phyloP scores from a whole-genome alignment of 2,113 vertebrate species.

The Meles meles region DNA sequence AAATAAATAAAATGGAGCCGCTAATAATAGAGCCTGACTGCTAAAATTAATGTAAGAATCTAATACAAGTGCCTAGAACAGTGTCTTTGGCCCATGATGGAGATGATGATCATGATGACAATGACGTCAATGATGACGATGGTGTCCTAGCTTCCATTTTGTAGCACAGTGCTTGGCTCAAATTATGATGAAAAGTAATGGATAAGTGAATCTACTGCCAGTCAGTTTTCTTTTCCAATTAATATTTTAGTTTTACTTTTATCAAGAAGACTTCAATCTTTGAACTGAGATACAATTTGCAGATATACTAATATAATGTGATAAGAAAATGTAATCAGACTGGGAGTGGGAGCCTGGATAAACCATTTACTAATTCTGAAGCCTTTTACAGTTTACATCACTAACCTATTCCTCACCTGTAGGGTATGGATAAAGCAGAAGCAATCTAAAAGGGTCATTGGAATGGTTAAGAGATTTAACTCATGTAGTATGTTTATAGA shows the following conservation, averaged over 20 bases:
- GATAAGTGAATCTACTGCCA: not conserved
- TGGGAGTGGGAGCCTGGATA: not conserved
- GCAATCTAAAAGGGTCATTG: not conserved
- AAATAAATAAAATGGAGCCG: not conserved
- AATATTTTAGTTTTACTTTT: not conserved
- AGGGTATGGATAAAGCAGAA: not conserved
- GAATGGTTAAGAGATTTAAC: not conserved
- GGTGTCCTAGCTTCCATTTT: not conserved
- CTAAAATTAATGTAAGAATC: not conserved
- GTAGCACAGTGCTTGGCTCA: not conserved
- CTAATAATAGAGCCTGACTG: not conserved
- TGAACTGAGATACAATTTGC: not conserved
- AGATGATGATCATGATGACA: not conserved
- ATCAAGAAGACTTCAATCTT: not conserved
- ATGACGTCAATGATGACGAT: not conserved
- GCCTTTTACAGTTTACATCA: not conserved
- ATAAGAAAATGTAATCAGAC: not conserved
- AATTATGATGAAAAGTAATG: not conserved
- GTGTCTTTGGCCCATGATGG: not conserved
- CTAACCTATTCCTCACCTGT: not conserved
- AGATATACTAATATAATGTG: not conserved
- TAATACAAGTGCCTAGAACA: not conserved
- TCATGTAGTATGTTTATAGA: not conserved
- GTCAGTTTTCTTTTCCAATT: not conserved
- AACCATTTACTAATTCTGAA: not conserved